phyloP scores from a whole-genome alignment of 2,888 invertebrate species.

The Petrolisthes cinctipes region DNA sequence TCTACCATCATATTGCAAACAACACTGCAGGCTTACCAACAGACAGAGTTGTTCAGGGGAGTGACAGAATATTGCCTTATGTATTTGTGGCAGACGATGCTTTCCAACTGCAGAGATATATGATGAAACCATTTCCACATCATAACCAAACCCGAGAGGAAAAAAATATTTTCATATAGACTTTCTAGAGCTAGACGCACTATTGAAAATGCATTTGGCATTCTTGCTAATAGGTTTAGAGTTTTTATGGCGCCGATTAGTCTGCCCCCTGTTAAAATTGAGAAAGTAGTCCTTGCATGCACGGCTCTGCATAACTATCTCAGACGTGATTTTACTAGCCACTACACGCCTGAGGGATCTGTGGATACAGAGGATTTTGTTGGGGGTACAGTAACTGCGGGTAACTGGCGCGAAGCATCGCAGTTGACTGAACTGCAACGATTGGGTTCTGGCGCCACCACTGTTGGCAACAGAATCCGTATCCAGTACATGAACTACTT shows the following conservation, averaged over 20 bases:
- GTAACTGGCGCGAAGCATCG: constrained; percentile 34
- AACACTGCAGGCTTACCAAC: constrained; percentile 16
- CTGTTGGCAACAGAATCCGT: constrained; percentile 22
- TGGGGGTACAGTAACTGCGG: constrained; percentile 30
- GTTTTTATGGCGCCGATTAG: constrained; percentile 24
- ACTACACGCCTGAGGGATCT: constrained; percentile 26
- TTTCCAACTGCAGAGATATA: constrained; percentile 28
- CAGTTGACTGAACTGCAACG: constrained; percentile 20
- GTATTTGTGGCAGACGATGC: constrained; percentile 52
- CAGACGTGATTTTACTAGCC: constrained; percentile 29
- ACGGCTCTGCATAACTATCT: constrained; percentile 40
- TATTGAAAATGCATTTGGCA: constrained; percentile 52
- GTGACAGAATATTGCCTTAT: constrained; percentile 21
- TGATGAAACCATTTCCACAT: constrained; percentile 44
- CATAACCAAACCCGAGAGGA: constrained; percentile 12
- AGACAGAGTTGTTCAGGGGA: neutral
- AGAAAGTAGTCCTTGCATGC: constrained; percentile 37
- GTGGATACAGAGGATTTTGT: constrained; percentile 26
- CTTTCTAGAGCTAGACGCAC: constrained; percentile 44
- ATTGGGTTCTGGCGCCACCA: neutral
- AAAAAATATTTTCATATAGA: constrained; percentile 48
- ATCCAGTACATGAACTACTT: constrained; percentile 37
- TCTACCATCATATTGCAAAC: neutral
- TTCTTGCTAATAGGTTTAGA: constrained; percentile 39
- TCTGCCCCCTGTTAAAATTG: constrained; percentile 32